These are phyloP conservation scores for Stramonita haemastoma DNA, from an alignment of 2,888 invertebrate genomes.

Conservation along the genomic window DNA sequence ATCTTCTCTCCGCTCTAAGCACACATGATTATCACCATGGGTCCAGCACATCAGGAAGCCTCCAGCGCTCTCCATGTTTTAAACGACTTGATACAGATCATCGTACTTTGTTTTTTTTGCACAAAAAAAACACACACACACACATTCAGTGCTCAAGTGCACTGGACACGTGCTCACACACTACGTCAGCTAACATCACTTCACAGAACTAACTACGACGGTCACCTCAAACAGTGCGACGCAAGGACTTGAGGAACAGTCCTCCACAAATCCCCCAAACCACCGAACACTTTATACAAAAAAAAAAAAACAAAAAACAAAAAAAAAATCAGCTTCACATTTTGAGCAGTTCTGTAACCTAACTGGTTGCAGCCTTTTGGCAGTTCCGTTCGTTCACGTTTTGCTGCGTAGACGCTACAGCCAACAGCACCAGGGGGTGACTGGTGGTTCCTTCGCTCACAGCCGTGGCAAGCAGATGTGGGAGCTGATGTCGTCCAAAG, in stretches of 20 bases:
- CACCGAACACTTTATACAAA: too few species aligned
- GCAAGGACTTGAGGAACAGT: neutral
- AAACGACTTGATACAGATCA: too few species aligned
- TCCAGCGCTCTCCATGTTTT: too few species aligned
- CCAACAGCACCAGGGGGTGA: neutral
- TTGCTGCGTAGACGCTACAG: conserved; percentile 19
- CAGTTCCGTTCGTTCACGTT: conserved; percentile 20
- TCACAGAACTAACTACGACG: too few species aligned
- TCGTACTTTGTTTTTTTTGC: too few species aligned
- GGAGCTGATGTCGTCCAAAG: neutral
- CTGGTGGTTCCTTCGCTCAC: neutral
- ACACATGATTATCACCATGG: conserved; percentile 5
- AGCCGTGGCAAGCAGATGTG: conserved; percentile 26
- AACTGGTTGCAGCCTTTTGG: conserved; percentile 21
- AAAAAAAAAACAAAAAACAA: neutral
- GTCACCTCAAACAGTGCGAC: neutral
- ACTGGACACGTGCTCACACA: too few species aligned
- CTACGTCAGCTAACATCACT: neutral
- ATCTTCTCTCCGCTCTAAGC: neutral
- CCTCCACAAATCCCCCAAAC: neutral
- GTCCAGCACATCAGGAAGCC: neutral
- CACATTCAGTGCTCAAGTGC: neutral
- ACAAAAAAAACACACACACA: neutral
- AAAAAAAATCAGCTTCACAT: neutral
- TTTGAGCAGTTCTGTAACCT: neutral